These are phyloP conservation scores for Tryphoninae sp. DNA, from an alignment of 2,888 invertebrate genomes.

Conservation along the genomic window DNA sequence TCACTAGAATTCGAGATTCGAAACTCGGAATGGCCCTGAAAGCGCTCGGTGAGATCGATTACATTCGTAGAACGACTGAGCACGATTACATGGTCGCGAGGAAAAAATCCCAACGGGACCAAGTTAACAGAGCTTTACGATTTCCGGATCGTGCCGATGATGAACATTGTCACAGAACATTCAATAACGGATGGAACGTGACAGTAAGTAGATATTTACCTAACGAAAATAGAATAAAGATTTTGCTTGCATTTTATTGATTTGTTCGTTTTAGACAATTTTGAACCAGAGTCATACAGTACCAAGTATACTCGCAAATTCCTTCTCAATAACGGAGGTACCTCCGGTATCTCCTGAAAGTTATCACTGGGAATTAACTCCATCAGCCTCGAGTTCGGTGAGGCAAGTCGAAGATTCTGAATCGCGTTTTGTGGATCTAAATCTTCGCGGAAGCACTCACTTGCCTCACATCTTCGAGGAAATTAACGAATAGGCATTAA, in stretches of 20 bases:
- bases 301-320: conserved; percentile 23
- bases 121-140: conserved; percentile 64
- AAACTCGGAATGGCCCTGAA: conserved; percentile 77
- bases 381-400: not conserved
- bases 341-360: conserved; percentile 51
- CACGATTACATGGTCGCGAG: conserved; percentile 75
- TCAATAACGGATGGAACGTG: conserved; percentile 64
- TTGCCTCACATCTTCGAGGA: not conserved
- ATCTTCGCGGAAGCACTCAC: not conserved
- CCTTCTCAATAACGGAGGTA: conserved; percentile 6
- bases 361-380: conserved; percentile 5
- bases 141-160: conserved; percentile 62
- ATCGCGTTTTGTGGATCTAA: not conserved
- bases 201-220: conserved; percentile 66
- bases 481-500: not conserved
- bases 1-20: conserved; percentile 76
- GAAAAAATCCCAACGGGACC: conserved; percentile 69
- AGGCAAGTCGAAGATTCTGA: not conserved
- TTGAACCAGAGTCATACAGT: conserved; percentile 56
- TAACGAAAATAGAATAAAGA: not conserved
- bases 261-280: conserved; percentile 58
- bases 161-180: conserved; percentile 69
- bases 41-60: conserved; percentile 79
- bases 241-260: conserved; percentile 5
- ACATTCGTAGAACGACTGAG: conserved; percentile 79